A percentile compares a stretch with the other conserved stretches of the same genome.
phyloP scores from a whole-genome alignment of 2,888 invertebrate genomes.

The Pyralis farinalis region DNA sequence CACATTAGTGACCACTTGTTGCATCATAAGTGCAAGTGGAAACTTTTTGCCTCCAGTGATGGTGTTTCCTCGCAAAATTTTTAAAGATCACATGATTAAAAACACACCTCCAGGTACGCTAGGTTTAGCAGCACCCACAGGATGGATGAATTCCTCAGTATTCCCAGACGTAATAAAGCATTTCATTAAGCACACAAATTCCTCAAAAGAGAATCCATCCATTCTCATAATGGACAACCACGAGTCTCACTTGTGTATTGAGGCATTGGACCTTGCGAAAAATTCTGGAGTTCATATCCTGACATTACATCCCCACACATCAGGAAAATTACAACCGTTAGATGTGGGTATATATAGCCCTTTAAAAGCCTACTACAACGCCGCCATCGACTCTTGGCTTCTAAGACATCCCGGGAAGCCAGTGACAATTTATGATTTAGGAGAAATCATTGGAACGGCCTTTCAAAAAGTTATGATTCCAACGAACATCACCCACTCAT shows the following conservation, averaged over 20 bases:
- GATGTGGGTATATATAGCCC: conserved; percentile 47
- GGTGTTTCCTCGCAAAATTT: conserved; percentile 39
- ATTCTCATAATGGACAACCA: conserved; percentile 23
- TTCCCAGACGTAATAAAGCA: conserved; percentile 10
- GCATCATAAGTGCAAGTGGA: conserved; percentile 33
- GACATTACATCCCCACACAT: conserved; percentile 50
- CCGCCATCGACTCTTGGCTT: conserved; percentile 39
- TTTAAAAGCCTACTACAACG: conserved; percentile 32
- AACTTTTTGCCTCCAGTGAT: conserved; percentile 33
- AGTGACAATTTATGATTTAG: conserved; percentile 46
- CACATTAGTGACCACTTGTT: conserved; percentile 32
- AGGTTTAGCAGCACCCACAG: conserved; percentile 2
- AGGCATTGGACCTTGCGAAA: conserved; percentile 12
- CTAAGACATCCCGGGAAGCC: conserved; percentile 44
- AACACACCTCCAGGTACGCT: conserved; percentile 13
- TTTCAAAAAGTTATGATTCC: conserved; percentile 37
- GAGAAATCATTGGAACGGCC: conserved; percentile 27
- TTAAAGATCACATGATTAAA: conserved; percentile 20
- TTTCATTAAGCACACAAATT: conserved; percentile 6
- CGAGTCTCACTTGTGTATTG: conserved; percentile 14
- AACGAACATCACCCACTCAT: conserved; percentile 20
- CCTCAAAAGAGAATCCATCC: conserved; percentile 14
- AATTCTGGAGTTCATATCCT: conserved; percentile 24
- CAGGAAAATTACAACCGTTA: conserved; percentile 51
- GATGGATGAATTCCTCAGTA: conserved; percentile 12